phyloP scores from a whole-genome alignment of 1,140 invertebrate genomes.

The Halictus rubicundus region DNA sequence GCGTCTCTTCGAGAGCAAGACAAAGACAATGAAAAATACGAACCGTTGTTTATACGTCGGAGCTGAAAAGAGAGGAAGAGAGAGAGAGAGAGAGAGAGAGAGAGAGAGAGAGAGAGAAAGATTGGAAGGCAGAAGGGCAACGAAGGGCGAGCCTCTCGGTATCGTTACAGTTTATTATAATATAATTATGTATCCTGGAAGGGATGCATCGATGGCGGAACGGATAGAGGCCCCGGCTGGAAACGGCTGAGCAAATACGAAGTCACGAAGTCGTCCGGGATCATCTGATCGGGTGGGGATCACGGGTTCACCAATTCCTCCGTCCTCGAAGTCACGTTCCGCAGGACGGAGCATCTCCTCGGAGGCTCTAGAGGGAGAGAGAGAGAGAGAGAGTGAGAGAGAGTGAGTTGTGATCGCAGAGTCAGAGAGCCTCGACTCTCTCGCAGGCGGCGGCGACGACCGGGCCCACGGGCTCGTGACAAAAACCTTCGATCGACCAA shows the following conservation, averaged over 20 bases:
- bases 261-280: constrained; percentile 77
- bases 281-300: constrained; percentile 68
- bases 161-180: constrained; percentile 81
- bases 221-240: constrained; percentile 63
- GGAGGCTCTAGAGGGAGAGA: too few relatives aligned
- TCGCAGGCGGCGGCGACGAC: constrained; percentile 72
- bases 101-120: too few relatives aligned
- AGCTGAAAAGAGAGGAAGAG: too few relatives aligned
- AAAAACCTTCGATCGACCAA: too few relatives aligned
- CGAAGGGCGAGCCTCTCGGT: constrained; percentile 43
- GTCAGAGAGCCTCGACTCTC: constrained; percentile 74
- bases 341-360: background rate
- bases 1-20: background rate
- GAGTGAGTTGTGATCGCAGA: constrained; percentile 54
- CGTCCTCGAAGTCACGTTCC: constrained; percentile 54
- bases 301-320: constrained; percentile 68
- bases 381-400: background rate
- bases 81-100: too few relatives aligned
- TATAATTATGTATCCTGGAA: constrained; percentile 80
- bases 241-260: constrained; percentile 78
- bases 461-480: too few relatives aligned
- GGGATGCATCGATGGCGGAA: constrained; percentile 65
- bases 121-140: constrained; percentile 51
- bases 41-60: too few relatives aligned
- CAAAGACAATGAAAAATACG: too few relatives aligned